phyloP scores from a whole-genome alignment of 2,113 vertebrate genomes.

The Otolemur garnettii region DNA sequence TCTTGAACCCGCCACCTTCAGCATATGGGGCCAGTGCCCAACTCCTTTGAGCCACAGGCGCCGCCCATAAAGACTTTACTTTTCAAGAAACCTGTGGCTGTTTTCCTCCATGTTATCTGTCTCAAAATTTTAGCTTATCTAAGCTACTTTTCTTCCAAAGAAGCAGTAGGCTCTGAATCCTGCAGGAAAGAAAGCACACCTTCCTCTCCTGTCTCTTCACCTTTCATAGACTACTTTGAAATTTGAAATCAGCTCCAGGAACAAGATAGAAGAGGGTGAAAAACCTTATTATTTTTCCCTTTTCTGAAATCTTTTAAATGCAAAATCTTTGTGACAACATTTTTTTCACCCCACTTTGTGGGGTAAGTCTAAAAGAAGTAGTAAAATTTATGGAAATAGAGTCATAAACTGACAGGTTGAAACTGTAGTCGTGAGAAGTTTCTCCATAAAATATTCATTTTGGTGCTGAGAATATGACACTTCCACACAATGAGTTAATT shows the following conservation, averaged over 20 bases:
- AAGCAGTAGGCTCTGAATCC: fast-evolving
- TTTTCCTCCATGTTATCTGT: background rate
- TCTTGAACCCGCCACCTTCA: no score
- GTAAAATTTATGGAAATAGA: background rate
- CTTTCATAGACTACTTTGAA: background rate
- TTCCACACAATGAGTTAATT: background rate
- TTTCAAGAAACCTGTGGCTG: background rate
- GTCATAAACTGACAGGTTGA: background rate
- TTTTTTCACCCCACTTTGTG: background rate
- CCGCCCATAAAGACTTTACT: background rate
- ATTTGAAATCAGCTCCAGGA: background rate
- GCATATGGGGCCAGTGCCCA: no score
- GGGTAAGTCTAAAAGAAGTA: background rate
- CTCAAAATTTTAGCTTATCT: background rate
- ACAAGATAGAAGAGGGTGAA: background rate
- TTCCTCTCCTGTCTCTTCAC: background rate
- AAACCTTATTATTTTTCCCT: background rate
- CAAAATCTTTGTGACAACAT: background rate
- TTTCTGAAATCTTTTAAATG: background rate
- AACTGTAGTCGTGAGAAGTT: background rate
- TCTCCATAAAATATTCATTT: background rate
- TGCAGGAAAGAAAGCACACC: background rate
- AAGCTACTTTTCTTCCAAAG: background rate
- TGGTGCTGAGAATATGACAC: background rate
- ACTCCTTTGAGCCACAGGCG: no score